A percentile compares a stretch with the other conserved stretches of the same genome.
These are phyloP conservation scores for Podiceps cristatus DNA, from an alignment of 2,113 vertebrate species.

Conservation along the genomic window DNA sequence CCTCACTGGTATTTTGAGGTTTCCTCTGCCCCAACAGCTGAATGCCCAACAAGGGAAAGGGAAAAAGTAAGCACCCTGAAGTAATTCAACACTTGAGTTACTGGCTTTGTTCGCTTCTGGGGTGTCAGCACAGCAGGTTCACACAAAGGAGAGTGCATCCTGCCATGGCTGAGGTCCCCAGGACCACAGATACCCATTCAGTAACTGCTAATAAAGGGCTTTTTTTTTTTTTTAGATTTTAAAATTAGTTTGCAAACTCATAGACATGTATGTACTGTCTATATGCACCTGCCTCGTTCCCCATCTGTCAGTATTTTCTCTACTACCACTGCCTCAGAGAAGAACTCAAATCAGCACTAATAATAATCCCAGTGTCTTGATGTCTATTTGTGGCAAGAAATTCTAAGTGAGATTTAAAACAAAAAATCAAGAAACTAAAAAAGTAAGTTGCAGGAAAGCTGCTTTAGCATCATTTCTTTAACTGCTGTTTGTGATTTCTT, in stretches of 20 bases:
- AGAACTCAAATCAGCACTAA: not conserved
- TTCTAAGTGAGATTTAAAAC: not conserved
- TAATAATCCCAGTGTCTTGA: not conserved
- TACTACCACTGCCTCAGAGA: not conserved
- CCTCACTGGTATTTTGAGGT: not conserved
- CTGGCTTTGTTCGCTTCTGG: not conserved
- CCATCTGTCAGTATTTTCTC: not conserved
- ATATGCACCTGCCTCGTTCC: not conserved
- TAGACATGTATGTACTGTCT: rapidly evolving
- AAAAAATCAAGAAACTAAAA: not conserved
- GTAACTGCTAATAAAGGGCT: not conserved
- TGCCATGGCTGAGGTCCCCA: not conserved
- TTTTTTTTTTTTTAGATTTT: not conserved
- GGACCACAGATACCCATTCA: not conserved
- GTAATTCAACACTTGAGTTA: not conserved
- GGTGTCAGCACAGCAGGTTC: not conserved
- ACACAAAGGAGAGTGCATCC: not conserved
- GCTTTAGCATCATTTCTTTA: not conserved
- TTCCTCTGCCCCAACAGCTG: not conserved
- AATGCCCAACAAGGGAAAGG: not conserved
- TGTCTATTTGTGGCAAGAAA: not conserved
- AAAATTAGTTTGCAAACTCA: not conserved
- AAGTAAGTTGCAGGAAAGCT: not conserved
- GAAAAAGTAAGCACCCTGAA: not conserved
- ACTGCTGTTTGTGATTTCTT: not conserved